These are phyloP conservation scores for Gonocerus acuteangulatus DNA, from an alignment of 2,888 invertebrate genomes.

Conservation along the genomic window DNA sequence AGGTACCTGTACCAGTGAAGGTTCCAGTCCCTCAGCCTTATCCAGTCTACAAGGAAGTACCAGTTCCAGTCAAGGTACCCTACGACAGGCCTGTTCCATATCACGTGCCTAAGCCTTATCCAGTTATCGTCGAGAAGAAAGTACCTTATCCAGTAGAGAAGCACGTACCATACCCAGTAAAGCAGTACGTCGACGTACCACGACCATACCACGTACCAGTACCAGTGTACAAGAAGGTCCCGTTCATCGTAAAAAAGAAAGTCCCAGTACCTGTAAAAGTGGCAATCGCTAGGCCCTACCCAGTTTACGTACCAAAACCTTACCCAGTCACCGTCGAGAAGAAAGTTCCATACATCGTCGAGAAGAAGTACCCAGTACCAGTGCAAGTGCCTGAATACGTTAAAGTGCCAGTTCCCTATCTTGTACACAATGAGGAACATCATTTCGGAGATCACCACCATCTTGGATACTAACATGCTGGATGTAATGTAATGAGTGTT, in stretches of 20 bases:
- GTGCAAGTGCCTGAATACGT: constrained; percentile 38
- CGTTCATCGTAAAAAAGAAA: constrained; percentile 34
- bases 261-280: constrained; percentile 28
- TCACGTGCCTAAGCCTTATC: constrained; percentile 32
- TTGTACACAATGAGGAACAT: constrained; percentile 35
- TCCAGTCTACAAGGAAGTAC: too few species aligned
- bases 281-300: constrained; percentile 36
- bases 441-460: constrained; percentile 8
- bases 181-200: constrained; percentile 34
- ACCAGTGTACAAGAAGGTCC: constrained; percentile 35
- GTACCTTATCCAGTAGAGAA: too few species aligned
- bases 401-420: constrained; percentile 35
- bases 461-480: too few species aligned
- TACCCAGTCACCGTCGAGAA: too few species aligned
- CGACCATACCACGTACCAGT: constrained; percentile 33
- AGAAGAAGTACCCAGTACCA: constrained; percentile 33
- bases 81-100: constrained; percentile 32
- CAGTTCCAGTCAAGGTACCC: constrained; percentile 35
- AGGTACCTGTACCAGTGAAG: constrained; percentile 37
- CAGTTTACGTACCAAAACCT: constrained; percentile 32
- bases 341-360: too few species aligned
- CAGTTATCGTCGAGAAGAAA: too few species aligned
- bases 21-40: constrained; percentile 28
- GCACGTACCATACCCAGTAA: constrained; percentile 33
- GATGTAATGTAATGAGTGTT: too few species aligned